These are phyloP conservation scores for Trididemnum clinides DNA, from an alignment of 23 tunicate species.

Conservation along the genomic window DNA sequence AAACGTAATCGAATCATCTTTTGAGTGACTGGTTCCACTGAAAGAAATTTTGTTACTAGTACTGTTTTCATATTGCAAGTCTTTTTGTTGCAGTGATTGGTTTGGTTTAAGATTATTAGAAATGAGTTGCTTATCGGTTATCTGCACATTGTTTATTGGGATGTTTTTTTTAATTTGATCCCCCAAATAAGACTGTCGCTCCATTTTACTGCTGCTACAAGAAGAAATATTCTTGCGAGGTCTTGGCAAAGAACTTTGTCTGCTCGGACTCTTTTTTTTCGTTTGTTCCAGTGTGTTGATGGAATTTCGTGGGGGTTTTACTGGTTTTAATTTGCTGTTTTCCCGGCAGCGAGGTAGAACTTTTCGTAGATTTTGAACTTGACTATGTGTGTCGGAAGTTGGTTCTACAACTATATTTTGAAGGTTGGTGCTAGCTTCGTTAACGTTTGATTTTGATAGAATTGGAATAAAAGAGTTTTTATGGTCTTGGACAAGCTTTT, in stretches of 20 bases:
- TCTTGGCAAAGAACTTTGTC: neutral
- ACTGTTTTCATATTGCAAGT: neutral
- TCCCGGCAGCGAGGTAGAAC: too few relatives aligned
- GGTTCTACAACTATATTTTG: neutral
- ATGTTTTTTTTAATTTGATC: neutral
- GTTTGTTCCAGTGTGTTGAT: neutral
- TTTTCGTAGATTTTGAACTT: too few relatives aligned
- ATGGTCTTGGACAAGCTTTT: neutral
- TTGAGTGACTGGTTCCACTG: neutral
- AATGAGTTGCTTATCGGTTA: neutral
- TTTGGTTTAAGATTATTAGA: neutral
- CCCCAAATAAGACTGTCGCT: neutral
- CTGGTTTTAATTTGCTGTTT: neutral
- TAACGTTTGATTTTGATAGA: too few relatives aligned
- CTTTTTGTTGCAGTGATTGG: neutral
- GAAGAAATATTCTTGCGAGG: neutral
- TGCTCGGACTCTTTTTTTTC: neutral
- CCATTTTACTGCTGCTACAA: neutral
- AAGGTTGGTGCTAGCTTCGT: too few relatives aligned
- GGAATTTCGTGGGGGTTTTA: neutral
- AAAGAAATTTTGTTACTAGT: neutral
- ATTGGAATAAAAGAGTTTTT: neutral
- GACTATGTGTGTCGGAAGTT: neutral
- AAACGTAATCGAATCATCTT: too few relatives aligned
- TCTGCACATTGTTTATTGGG: neutral